phyloP scores from a whole-genome alignment of 2,888 invertebrate genomes.

The Drosophila rellima region DNA sequence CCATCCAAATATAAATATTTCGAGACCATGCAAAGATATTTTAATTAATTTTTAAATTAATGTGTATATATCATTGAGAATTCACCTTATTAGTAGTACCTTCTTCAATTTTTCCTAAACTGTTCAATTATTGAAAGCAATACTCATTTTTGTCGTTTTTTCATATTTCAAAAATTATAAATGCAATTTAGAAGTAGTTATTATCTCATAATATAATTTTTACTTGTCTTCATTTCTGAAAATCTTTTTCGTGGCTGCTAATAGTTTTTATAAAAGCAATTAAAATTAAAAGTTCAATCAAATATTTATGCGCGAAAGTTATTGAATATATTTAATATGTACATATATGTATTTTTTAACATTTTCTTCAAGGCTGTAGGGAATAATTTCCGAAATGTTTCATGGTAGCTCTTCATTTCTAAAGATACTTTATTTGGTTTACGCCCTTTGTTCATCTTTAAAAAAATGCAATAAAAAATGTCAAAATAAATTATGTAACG shows the following conservation, averaged over 20 bases:
- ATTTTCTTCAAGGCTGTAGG: not conserved
- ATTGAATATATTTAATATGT: not conserved
- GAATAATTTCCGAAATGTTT: not conserved
- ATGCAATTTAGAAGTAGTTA: too few relatives aligned
- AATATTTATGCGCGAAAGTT: not conserved
- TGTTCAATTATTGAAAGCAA: too few relatives aligned
- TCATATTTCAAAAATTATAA: too few relatives aligned
- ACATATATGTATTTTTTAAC: not conserved
- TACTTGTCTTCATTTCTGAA: not conserved
- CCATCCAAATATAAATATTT: not conserved
- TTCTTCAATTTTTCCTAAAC: too few relatives aligned
- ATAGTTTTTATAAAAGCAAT: not conserved
- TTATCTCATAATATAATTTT: not conserved
- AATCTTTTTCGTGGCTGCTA: not conserved
- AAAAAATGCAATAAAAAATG: slow-evolving; percentile 34
- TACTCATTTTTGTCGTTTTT: too few relatives aligned
- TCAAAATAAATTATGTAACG: slow-evolving; percentile 54
- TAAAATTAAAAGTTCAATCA: not conserved
- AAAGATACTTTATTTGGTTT: not conserved
- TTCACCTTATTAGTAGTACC: too few relatives aligned
- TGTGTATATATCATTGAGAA: too few relatives aligned
- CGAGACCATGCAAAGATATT: not conserved
- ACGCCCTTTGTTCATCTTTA: slow-evolving; percentile 12
- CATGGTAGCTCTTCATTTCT: not conserved
- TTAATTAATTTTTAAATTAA: too few relatives aligned